Evolutionary conservation across 2,888 invertebrate species (phyloP).

Genomic region (Allygus modestus): DNA sequence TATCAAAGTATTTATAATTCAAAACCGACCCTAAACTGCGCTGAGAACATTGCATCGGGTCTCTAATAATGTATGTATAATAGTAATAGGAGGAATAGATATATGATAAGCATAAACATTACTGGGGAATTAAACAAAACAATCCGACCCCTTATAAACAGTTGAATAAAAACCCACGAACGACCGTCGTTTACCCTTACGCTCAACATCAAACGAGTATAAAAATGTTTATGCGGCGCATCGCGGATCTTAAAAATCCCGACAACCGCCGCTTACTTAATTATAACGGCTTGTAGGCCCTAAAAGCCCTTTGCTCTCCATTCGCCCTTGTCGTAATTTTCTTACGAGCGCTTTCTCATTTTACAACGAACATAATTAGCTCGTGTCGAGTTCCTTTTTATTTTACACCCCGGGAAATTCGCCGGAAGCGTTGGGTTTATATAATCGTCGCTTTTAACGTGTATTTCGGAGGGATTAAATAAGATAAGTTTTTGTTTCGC

Average conservation of each 20-base stretch:
- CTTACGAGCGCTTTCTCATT: constrained; percentile 53
- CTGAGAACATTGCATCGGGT: no score
- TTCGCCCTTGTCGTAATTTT: constrained; percentile 39
- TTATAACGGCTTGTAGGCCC: constrained; percentile 39
- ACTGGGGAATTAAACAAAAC: no score
- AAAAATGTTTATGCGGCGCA: constrained; percentile 41
- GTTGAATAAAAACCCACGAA: constrained; percentile 32
- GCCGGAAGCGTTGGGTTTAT: background rate
- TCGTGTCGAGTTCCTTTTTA: constrained; percentile 33
- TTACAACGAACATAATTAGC: constrained; percentile 44
- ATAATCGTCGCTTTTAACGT: background rate
- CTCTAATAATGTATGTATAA: no score
- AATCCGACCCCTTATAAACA: background rate
- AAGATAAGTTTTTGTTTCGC: no score
- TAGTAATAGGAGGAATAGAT: no score
- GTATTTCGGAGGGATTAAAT: background rate
- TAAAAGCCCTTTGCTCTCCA: constrained; percentile 50
- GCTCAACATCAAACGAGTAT: constrained; percentile 28
- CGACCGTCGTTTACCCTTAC: constrained; percentile 19
- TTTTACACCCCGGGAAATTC: constrained; percentile 5
- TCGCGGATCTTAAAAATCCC: constrained; percentile 55
- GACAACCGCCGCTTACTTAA: constrained; percentile 38
- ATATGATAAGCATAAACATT: no score
- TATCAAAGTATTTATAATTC: no score
- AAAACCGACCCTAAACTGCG: no score